Conservation (phyloP, 2,888 invertebrate genomes). For the Autographa gamma region DNA sequence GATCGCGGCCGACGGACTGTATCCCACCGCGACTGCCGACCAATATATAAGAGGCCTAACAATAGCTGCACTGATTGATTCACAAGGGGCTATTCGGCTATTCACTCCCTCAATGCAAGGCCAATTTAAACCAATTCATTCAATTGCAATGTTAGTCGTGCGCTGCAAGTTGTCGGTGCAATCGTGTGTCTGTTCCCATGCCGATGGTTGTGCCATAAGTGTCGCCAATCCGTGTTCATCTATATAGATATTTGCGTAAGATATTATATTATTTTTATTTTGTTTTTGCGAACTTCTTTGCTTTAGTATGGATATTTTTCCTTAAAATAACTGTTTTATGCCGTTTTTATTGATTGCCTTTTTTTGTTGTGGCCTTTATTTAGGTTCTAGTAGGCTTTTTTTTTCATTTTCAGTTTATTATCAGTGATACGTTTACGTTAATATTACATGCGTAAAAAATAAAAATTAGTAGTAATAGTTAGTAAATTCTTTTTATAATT, state of each 20-base stretch:
- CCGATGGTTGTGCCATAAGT: constrained; percentile 14
- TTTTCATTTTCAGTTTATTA: too few relatives aligned
- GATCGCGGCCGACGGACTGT: constrained; percentile 20
- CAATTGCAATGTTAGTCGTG: constrained; percentile 55
- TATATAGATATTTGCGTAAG: constrained; percentile 29
- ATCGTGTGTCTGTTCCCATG: constrained; percentile 31
- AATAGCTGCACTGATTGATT: constrained; percentile 50
- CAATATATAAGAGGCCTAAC: constrained; percentile 14
- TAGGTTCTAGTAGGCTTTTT: too few relatives aligned
- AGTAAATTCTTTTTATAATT: too few relatives aligned
- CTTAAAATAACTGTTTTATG: not conserved
- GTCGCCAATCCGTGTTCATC: constrained; percentile 1
- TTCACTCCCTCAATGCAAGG: constrained; percentile 53
- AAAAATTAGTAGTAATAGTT: too few relatives aligned
- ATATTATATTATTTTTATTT: constrained; percentile 17
- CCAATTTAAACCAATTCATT: constrained; percentile 56
- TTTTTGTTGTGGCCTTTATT: too few relatives aligned
- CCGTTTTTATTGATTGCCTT: not conserved
- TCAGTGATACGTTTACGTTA: too few relatives aligned
- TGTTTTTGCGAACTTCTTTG: not conserved
- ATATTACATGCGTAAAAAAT: too few relatives aligned
- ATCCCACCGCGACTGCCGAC: not conserved
- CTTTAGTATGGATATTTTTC: not conserved
- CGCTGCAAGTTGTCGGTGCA: constrained; percentile 42
- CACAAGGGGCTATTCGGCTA: constrained; percentile 50